These are phyloP conservation scores for Tangara arthus DNA, from an alignment of 2,797 vertebrate species.

Conservation along the genomic window DNA sequence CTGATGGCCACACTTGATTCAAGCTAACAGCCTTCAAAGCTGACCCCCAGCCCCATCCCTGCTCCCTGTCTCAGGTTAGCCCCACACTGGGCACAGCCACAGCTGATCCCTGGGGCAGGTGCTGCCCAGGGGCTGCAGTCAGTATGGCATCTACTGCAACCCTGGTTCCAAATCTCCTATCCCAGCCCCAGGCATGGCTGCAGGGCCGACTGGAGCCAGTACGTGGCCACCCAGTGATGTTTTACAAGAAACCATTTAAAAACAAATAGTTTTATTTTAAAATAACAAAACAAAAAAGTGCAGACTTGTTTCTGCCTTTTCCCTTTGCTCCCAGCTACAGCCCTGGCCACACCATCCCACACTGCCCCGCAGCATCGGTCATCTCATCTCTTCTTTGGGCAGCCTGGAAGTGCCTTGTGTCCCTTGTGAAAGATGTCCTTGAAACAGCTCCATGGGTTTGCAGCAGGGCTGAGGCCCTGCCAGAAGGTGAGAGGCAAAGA, in stretches of 20 bases:
- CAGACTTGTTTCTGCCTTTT: not conserved
- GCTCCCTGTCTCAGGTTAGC: not conserved
- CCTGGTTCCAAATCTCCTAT: accelerated
- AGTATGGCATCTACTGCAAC: no score
- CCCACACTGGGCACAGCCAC: not conserved
- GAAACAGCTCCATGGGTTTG: accelerated
- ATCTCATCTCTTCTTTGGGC: not conserved
- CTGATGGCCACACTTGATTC: no score
- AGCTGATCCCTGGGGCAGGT: not conserved
- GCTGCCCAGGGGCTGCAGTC: not conserved
- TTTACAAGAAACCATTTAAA: not conserved
- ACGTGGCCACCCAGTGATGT: accelerated
- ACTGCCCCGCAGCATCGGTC: not conserved
- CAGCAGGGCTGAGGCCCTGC: not conserved
- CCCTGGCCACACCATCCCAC: no score
- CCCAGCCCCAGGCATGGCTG: not conserved
- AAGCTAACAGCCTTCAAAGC: not conserved
- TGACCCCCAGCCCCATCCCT: accelerated
- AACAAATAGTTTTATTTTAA: not conserved
- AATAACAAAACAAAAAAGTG: not conserved
- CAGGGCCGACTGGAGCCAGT: accelerated
- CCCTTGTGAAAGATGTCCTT: not conserved
- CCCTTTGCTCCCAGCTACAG: not conserved
- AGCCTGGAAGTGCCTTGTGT: accelerated
- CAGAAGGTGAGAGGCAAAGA: not conserved